Percentiles rank a stretch among this genome's conserved stretches.
These are phyloP conservation scores for Thunnus maccoyii DNA, from an alignment of 2,113 vertebrate genomes.

Conservation along the genomic window DNA sequence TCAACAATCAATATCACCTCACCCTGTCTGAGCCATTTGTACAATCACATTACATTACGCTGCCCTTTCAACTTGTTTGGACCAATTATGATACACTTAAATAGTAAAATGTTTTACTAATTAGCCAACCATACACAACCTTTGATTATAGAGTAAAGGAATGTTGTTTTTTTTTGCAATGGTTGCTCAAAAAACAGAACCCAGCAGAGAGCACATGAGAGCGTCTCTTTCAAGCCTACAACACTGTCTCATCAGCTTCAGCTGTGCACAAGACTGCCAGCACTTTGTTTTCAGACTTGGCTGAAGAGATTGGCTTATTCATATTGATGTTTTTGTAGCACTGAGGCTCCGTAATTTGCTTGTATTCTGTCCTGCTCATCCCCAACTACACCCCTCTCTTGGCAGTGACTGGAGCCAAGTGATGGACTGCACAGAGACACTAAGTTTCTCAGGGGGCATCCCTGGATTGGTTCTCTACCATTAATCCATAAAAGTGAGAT, in stretches of 20 bases:
- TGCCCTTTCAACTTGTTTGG: constrained; percentile 23
- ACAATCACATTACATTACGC: constrained; percentile 36
- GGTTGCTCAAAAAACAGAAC: too few relatives aligned
- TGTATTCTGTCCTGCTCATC: constrained; percentile 30
- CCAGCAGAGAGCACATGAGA: constrained; percentile 19
- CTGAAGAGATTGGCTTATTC: constrained; percentile 50
- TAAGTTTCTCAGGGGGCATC: constrained; percentile 41
- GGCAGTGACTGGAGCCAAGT: constrained; percentile 57
- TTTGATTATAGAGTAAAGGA: background rate
- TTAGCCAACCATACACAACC: background rate
- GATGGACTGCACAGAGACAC: constrained; percentile 54
- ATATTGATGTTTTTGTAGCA: constrained; percentile 69
- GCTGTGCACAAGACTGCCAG: constrained; percentile 44
- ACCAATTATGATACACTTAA: background rate
- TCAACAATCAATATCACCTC: constrained; percentile 66
- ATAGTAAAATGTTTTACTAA: constrained; percentile 7
- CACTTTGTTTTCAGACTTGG: constrained; percentile 59
- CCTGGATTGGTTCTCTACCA: constrained; percentile 15
- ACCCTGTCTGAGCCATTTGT: constrained; percentile 28
- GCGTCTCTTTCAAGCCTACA: constrained; percentile 4
- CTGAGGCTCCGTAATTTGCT: constrained; percentile 70
- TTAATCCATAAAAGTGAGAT: constrained; percentile 31
- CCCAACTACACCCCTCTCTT: constrained; percentile 14
- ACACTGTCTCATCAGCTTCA: constrained; percentile 17
- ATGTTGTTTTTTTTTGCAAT: too few relatives aligned